Evolutionary conservation across 1,140 invertebrate species (phyloP).

Genomic region (Drosophila santomea): DNA sequence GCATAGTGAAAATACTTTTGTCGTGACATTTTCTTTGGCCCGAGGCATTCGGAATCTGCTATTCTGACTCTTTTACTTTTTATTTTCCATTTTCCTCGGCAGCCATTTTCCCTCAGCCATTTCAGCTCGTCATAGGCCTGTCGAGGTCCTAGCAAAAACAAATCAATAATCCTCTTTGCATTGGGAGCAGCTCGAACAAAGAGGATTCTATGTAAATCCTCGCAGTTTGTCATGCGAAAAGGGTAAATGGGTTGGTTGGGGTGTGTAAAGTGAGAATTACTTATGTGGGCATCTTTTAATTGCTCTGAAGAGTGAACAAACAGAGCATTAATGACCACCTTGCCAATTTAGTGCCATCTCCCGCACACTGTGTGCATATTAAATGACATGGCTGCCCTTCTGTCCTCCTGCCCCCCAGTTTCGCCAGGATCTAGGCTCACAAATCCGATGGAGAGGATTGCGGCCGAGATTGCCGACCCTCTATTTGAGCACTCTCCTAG

Average conservation of each 20-base stretch:
- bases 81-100: background rate
- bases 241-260: background rate
- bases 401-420: too few relatives aligned
- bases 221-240: constrained; percentile 23
- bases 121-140: constrained; percentile 24
- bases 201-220: constrained; percentile 54
- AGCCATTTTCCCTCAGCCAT: constrained; percentile 2
- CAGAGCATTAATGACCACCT: constrained; percentile 59
- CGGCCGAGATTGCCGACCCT: constrained; percentile 14
- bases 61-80: constrained; percentile 7
- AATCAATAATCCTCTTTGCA: constrained; percentile 78
- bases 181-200: constrained; percentile 52
- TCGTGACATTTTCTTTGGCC: constrained; percentile 61
- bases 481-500: constrained; percentile 66
- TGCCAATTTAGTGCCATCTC: constrained; percentile 44
- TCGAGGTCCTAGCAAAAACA: constrained; percentile 31
- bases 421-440: constrained; percentile 18
- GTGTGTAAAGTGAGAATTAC: constrained; percentile 44
- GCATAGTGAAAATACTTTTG: constrained; percentile 22
- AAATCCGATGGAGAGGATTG: constrained; percentile 20
- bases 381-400: constrained; percentile 49
- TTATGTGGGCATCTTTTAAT: constrained; percentile 67
- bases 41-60: constrained; percentile 40
- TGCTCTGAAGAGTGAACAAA: constrained; percentile 51
- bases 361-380: constrained; percentile 59